These are phyloP conservation scores for Kradibia gibbosae DNA, from an alignment of 1,140 invertebrate genomes.

Conservation along the genomic window DNA sequence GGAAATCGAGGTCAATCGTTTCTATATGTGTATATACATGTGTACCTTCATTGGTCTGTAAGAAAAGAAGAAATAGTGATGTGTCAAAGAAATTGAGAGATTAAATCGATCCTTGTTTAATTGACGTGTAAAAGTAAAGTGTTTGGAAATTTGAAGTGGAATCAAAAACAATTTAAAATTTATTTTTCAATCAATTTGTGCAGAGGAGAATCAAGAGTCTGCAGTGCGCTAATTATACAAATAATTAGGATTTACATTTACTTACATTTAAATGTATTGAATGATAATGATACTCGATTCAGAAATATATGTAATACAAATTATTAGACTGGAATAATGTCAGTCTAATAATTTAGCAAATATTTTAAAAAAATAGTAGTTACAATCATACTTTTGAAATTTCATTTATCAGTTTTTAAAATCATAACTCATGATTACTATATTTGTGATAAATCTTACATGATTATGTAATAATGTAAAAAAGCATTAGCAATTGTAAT, in stretches of 20 bases:
- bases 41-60: neutral
- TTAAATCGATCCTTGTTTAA: neutral
- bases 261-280: slow-evolving; percentile 43
- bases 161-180: slow-evolving; percentile 21
- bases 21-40: slow-evolving; percentile 29
- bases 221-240: neutral
- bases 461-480: slow-evolving; percentile 35
- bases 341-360: slow-evolving; percentile 12
- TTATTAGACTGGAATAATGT: slow-evolving; percentile 30
- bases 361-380: slow-evolving; percentile 22
- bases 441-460: slow-evolving; percentile 41
- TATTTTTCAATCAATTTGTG: slow-evolving; percentile 35
- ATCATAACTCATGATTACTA: slow-evolving; percentile 25
- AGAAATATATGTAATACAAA: slow-evolving; percentile 19
- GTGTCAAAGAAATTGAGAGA: slow-evolving; percentile 7
- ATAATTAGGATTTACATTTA: slow-evolving; percentile 5
- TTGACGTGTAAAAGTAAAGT: neutral
- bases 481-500: slow-evolving; percentile 21
- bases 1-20: slow-evolving; percentile 48
- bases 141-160: slow-evolving; percentile 34
- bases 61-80: slow-evolving; percentile 22
- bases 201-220: slow-evolving; percentile 23
- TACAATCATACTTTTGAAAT: slow-evolving; percentile 16
- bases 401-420: slow-evolving; percentile 1
- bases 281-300: slow-evolving; percentile 22